phyloP scores from a whole-genome alignment of 2,113 vertebrate genomes.

The Lontra canadensis region DNA sequence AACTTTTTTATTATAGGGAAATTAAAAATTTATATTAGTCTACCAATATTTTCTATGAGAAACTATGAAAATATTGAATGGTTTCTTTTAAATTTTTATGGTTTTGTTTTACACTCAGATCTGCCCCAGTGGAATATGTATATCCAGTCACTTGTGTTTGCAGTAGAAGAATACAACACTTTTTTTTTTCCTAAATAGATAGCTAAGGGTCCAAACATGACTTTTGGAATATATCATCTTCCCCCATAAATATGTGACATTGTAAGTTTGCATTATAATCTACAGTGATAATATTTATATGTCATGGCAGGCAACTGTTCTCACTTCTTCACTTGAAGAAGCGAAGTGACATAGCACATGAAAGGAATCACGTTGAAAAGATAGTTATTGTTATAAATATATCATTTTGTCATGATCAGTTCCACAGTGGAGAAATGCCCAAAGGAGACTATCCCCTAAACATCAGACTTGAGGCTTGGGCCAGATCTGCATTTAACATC shows the following conservation, averaged over 20 bases:
- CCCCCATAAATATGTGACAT: background rate
- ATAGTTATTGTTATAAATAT: background rate
- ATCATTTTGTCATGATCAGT: background rate
- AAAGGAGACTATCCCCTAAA: background rate
- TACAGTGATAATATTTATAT: background rate
- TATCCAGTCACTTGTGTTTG: background rate
- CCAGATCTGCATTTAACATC: background rate
- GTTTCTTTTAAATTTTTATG: background rate
- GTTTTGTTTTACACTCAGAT: background rate
- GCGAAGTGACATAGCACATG: background rate
- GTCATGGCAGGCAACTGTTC: background rate
- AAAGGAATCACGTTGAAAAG: background rate
- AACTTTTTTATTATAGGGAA: background rate
- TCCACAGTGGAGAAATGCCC: background rate
- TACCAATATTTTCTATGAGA: background rate
- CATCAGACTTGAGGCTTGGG: background rate
- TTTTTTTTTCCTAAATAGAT: background rate
- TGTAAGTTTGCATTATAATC: background rate
- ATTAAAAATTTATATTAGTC: background rate
- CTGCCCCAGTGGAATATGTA: background rate
- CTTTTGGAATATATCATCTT: background rate
- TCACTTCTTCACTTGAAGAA: background rate
- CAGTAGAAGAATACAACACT: background rate
- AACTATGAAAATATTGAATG: background rate
- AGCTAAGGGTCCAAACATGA: background rate